These are phyloP conservation scores for Corbicula japonica DNA, from an alignment of 2,888 invertebrate genomes.

Conservation along the genomic window DNA sequence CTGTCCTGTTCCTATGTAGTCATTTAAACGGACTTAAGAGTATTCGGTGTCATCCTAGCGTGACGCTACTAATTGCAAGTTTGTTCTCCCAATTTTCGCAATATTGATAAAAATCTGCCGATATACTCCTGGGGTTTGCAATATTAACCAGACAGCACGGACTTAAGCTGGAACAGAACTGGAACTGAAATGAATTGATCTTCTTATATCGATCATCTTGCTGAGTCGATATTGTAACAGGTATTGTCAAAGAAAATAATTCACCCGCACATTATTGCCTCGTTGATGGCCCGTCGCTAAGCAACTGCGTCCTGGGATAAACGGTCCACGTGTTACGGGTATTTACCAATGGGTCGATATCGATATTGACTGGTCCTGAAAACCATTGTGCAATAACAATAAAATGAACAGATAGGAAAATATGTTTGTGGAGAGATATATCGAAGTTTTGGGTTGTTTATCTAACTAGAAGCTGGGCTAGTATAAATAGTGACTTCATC, in stretches of 20 bases:
- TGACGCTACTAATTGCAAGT: too few species aligned
- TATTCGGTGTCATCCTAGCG: too few species aligned
- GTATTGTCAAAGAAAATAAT: slow-evolving; percentile 27
- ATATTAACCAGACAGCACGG: too few species aligned
- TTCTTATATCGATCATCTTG: too few species aligned
- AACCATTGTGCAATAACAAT: not conserved
- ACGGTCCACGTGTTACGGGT: slow-evolving; percentile 6
- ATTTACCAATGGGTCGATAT: too few species aligned
- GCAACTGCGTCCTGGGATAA: slow-evolving; percentile 33
- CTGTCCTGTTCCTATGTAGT: too few species aligned
- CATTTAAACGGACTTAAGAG: too few species aligned
- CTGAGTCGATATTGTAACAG: slow-evolving; percentile 29
- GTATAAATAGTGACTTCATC: not conserved
- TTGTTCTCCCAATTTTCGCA: too few species aligned
- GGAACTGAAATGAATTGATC: too few species aligned
- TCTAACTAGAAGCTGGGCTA: not conserved
- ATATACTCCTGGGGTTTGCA: too few species aligned
- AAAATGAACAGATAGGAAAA: slow-evolving; percentile 1
- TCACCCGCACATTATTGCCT: slow-evolving; percentile 16
- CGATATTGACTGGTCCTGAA: slow-evolving; percentile 5
- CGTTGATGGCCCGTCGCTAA: slow-evolving; percentile 41
- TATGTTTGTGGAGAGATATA: not conserved
- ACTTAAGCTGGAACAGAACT: too few species aligned
- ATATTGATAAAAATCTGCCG: too few species aligned
- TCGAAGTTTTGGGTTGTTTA: slow-evolving; percentile 5